Evolutionary conservation across 2,888 invertebrate species (phyloP).

Genomic region (Yponomeuta cagnagella): DNA sequence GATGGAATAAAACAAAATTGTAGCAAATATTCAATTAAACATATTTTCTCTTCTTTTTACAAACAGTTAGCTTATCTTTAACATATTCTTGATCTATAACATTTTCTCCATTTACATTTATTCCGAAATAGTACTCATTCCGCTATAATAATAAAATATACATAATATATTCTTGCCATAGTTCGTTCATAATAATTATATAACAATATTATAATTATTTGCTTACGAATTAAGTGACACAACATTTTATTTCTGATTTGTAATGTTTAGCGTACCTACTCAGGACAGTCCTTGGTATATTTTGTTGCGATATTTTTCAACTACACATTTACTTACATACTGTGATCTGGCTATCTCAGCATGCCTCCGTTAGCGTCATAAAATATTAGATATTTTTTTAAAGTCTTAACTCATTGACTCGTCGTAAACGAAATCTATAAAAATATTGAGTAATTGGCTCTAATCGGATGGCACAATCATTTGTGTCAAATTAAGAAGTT

Average conservation of each 20-base stretch:
- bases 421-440: conserved; percentile 3
- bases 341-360: neutral
- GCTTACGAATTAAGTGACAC: conserved; percentile 69
- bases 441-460: conserved; percentile 22
- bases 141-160: conserved; percentile 73
- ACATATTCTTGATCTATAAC: conserved; percentile 69
- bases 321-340: neutral
- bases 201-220: conserved; percentile 60
- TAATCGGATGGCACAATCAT: conserved; percentile 56
- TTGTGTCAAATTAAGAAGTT: conserved; percentile 37
- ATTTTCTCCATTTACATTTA: conserved; percentile 69
- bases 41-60: conserved; percentile 73
- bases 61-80: conserved; percentile 73
- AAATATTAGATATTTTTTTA: neutral
- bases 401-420: conserved; percentile 7
- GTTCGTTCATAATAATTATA: conserved; percentile 64
- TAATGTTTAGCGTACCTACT: conserved; percentile 41
- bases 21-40: conserved; percentile 75
- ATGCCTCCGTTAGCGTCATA: neutral
- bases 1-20: neutral
- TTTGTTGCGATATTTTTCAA: neutral
- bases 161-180: conserved; percentile 62
- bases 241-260: conserved; percentile 52
- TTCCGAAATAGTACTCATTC: conserved; percentile 67
- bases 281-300: conserved; percentile 21